Evolutionary conservation across 2,797 vertebrate genomes (phyloP).

Genomic region (Darevskia mixta): DNA sequence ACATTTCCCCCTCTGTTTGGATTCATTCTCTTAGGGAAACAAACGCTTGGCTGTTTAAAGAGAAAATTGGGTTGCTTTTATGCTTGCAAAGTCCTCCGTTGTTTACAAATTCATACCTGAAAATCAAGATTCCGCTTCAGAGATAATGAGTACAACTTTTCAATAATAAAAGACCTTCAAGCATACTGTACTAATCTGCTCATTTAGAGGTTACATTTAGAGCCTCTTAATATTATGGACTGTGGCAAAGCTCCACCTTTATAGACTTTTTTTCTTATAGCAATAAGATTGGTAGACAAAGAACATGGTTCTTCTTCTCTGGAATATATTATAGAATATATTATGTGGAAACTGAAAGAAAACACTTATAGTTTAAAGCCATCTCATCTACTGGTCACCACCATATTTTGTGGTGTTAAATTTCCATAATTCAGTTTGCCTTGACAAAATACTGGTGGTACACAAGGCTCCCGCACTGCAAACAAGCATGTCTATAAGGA

Average conservation of each 20-base stretch:
- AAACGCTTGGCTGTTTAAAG: neutral
- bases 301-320: too few relatives aligned
- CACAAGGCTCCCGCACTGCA: slow-evolving; percentile 19
- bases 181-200: neutral
- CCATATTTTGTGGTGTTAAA: too few relatives aligned
- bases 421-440: neutral
- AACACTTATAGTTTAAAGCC: too few relatives aligned
- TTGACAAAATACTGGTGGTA: neutral
- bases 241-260: too few relatives aligned
- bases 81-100: neutral
- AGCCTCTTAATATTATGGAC: too few relatives aligned
- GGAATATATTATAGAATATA: too few relatives aligned
- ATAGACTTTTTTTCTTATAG: too few relatives aligned
- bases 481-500: slow-evolving; percentile 29
- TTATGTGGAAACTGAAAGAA: too few relatives aligned
- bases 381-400: too few relatives aligned
- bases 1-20: neutral
- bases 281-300: too few relatives aligned
- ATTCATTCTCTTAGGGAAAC: neutral
- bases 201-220: too few relatives aligned
- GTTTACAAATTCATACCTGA: neutral
- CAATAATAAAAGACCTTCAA: neutral
- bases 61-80: neutral
- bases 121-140: neutral
- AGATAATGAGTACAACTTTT: too few relatives aligned